These are phyloP conservation scores for Alethe castanea DNA, from an alignment of 2,113 vertebrate genomes.

Conservation along the genomic window DNA sequence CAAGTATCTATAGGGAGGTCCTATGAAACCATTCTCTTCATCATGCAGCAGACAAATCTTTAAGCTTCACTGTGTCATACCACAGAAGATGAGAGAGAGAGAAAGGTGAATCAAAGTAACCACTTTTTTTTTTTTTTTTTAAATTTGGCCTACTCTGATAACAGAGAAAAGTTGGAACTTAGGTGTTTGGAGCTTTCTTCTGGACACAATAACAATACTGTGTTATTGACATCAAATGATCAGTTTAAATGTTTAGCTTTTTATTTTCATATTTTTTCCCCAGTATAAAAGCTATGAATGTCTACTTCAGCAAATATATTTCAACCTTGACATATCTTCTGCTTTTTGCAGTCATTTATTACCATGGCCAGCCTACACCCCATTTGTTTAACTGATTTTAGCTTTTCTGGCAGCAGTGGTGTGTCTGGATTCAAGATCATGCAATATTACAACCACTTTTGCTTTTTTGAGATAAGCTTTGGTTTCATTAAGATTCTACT, in stretches of 20 bases:
- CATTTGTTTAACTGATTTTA: neutral
- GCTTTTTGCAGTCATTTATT: neutral
- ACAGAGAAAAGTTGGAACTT: neutral
- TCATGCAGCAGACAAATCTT: neutral
- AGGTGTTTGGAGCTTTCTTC: neutral
- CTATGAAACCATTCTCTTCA: neutral
- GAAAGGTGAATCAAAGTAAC: neutral
- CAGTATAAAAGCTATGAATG: neutral
- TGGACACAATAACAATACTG: neutral
- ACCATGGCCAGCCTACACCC: neutral
- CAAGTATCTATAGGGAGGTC: neutral
- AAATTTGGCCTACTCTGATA: neutral
- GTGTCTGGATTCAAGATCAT: neutral
- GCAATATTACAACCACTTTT: neutral
- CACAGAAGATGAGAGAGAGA: neutral
- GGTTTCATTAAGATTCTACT: neutral
- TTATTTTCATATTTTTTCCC: neutral
- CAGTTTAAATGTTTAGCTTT: neutral
- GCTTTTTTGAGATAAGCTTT: neutral
- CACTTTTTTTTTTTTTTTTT: neutral
- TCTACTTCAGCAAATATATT: neutral
- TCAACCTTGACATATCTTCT: neutral
- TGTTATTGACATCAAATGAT: neutral
- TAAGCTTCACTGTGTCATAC: neutral
- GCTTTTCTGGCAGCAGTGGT: neutral